Evolutionary conservation across 2,888 invertebrate species (phyloP), one percentile per base, ranked within the genome.

Genomic region (Ichneumoninae sp.): DNA sequence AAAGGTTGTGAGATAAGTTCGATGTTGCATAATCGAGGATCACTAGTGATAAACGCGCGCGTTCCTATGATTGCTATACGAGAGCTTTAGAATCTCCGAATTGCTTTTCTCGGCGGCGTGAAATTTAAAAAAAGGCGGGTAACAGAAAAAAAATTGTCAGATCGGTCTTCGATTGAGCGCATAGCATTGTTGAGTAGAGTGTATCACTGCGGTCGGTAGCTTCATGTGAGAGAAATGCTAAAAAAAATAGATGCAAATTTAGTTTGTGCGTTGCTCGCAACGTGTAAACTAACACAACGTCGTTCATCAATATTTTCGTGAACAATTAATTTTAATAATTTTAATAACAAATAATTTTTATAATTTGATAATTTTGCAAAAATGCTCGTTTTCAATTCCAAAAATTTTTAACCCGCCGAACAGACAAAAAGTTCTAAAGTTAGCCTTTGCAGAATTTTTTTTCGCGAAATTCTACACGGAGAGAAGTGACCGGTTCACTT

Each of bases 1-100:
- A 57, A 44, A 76, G 82, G 80, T 79, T 80, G 73, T 81, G 78
- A 83, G 81, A 86, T 57, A 85, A 85, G 85, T 86, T 85, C 79
- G 76, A 83, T 86, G 84, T 84, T 78, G 68, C 74, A 78, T 70
- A 68, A 77, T 44, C 82, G 66, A 63, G 75, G 44, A 76, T 80
- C 44, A 50, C 54, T 85, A 83, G 80, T 85, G 73, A 78, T 81
- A 75, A 81, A 78, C 76, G 52, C 74, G 70, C 50, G 81, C 77
- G 66, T 78, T 84, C 79, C 74, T 68, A 80, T 81, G 69, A 81
- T 79, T 52, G 81, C 70, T 52, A 57, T 63, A 47, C 50, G 36
- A 80, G 52, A 33, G 57, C 47, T 74, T 57, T 60, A 52, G 70
- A 44, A 82, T 83, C 73, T 66, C 74, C 75, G 57, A 76, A 66